Conservation (phyloP, 2,888 invertebrate genomes). For the Hoplodrina ambigua region DNA sequence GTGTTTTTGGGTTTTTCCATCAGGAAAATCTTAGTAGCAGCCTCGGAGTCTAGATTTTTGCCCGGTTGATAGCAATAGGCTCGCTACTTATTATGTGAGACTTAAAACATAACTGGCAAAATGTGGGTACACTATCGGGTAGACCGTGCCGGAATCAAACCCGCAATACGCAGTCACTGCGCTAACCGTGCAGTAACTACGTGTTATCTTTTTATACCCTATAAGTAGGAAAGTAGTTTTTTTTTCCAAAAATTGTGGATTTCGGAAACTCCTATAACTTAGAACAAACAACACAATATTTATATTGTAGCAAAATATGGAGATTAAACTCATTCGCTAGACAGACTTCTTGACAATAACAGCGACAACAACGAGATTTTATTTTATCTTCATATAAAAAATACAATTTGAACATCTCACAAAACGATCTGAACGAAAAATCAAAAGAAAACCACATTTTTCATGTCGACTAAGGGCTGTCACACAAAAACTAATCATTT, state of each 20-base stretch:
- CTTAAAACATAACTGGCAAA: too few species aligned
- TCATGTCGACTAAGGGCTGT: constrained; percentile 28
- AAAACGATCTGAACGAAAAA: constrained; percentile 42
- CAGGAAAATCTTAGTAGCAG: too few species aligned
- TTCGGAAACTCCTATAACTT: background rate
- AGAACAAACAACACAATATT: background rate
- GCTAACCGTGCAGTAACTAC: too few species aligned
- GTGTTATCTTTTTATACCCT: too few species aligned
- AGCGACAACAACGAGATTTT: constrained; percentile 17
- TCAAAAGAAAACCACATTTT: constrained; percentile 39
- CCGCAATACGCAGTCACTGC: too few species aligned
- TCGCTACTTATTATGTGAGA: too few species aligned
- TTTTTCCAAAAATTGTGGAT: background rate
- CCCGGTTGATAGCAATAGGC: too few species aligned
- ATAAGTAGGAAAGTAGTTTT: too few species aligned
- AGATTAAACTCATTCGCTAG: constrained; percentile 25
- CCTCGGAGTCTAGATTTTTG: too few species aligned
- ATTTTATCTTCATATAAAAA: constrained; percentile 32
- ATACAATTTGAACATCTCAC: constrained; percentile 25
- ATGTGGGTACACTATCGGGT: too few species aligned
- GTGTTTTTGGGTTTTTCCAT: too few species aligned
- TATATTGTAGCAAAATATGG: constrained; percentile 14
- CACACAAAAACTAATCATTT: constrained; percentile 1
- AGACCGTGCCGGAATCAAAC: too few species aligned
- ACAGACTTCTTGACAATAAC: constrained; percentile 21